Evolutionary conservation across 2,888 invertebrate genomes (phyloP).

Genomic region (Scaptomyza cyrtandrae): DNA sequence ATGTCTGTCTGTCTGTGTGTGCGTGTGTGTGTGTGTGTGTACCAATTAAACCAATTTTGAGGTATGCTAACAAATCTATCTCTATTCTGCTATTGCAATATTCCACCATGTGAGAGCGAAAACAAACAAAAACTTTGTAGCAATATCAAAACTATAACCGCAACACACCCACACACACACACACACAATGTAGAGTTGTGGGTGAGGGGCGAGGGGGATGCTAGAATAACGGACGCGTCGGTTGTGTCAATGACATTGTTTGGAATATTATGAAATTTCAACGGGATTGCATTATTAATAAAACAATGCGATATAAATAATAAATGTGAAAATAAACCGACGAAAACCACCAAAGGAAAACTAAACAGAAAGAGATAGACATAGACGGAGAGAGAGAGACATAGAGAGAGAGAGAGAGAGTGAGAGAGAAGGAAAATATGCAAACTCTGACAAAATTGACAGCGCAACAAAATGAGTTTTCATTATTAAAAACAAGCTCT

Average conservation of each 20-base stretch:
- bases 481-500: not conserved
- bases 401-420: not conserved
- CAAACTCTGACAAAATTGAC: conserved; percentile 3
- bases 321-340: conserved; percentile 51
- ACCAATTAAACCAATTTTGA: not conserved
- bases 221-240: conserved; percentile 4
- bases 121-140: conserved; percentile 26
- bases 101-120: not conserved
- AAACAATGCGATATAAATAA: conserved; percentile 62
- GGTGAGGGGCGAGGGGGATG: not conserved
- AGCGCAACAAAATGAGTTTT: conserved; percentile 14
- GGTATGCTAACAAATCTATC: not conserved
- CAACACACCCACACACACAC: conserved; percentile 34
- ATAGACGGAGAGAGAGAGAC: not conserved
- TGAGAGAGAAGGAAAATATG: not conserved
- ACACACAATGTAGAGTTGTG: not conserved
- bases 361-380: not conserved
- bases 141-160: conserved; percentile 33
- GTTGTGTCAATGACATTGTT: conserved; percentile 45
- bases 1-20: not conserved
- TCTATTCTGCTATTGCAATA: not conserved
- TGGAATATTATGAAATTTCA: conserved; percentile 66
- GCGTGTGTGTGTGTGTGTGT: not conserved
- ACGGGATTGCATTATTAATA: conserved; percentile 67
- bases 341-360: conserved; percentile 23